Evolutionary conservation across 92 coral and sea anemone genomes (phyloP).

Genomic region (Heteractis magnifica): DNA sequence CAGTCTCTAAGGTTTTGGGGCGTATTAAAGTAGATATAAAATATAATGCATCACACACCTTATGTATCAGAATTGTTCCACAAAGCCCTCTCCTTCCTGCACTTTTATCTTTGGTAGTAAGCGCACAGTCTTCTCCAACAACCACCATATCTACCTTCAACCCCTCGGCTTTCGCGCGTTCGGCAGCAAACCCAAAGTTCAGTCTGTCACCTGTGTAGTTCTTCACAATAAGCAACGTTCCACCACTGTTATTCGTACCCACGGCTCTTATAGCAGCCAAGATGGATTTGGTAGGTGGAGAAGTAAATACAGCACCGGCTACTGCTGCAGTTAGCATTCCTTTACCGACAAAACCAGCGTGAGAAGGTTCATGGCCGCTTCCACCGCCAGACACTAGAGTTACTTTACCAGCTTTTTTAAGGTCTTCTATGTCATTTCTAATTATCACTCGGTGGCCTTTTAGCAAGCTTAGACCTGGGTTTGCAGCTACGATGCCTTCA

Average conservation of each 20-base stretch:
- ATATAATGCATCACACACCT: slow-evolving; percentile 43
- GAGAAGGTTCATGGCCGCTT: slow-evolving; percentile 97
- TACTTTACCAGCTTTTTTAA: slow-evolving; percentile 74
- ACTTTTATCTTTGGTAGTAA: slow-evolving; percentile 88
- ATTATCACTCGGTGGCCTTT: slow-evolving; percentile 84
- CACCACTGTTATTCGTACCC: slow-evolving; percentile 71
- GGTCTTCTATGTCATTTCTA: slow-evolving; percentile 68
- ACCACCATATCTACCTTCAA: slow-evolving; percentile 89
- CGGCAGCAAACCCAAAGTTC: slow-evolving; percentile 96
- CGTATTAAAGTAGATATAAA: too few relatives aligned
- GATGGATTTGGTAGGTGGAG: slow-evolving; percentile 93
- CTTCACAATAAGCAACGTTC: slow-evolving; percentile 89
- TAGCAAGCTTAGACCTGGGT: slow-evolving; percentile 75
- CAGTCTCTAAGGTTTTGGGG: too few relatives aligned
- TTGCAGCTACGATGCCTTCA: slow-evolving; percentile 80
- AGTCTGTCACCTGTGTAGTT: slow-evolving; percentile 95
- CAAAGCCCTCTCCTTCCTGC: slow-evolving; percentile 97
- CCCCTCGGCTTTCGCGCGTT: slow-evolving; percentile 91
- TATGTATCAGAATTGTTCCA: slow-evolving; percentile 94
- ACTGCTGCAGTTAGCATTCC: slow-evolving; percentile 96
- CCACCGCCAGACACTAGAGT: slow-evolving; percentile 95
- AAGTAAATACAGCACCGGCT: slow-evolving; percentile 93
- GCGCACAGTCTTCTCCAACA: slow-evolving; percentile 97
- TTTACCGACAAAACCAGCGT: slow-evolving; percentile 91
- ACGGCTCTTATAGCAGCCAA: slow-evolving; percentile 94